Conservation (phyloP, 2,797 vertebrate species). For the Sebastiscus tertius region DNA sequence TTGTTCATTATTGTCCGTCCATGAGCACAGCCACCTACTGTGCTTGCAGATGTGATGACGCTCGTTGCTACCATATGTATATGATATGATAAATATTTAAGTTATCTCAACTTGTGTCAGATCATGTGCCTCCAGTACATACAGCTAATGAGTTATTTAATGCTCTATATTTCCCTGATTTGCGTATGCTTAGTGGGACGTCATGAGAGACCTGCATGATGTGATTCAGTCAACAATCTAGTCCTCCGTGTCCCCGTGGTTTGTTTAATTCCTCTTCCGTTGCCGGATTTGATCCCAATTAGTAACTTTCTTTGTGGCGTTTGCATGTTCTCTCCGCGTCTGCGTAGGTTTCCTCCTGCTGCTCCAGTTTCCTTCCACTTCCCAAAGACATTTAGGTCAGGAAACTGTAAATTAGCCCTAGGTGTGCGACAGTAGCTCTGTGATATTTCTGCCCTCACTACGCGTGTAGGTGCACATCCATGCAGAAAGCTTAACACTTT, state of each 20-base stretch:
- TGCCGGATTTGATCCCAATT: background rate
- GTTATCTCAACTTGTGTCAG: background rate
- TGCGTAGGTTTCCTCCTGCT: background rate
- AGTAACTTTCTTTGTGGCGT: background rate
- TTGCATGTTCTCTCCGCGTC: background rate
- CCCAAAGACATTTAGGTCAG: slow-evolving; percentile 10
- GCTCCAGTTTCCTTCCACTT: slow-evolving; percentile 12
- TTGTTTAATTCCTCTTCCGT: background rate
- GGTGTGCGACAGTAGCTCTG: background rate
- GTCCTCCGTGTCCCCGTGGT: background rate
- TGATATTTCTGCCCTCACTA: background rate
- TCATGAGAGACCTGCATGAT: background rate
- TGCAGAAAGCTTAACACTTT: background rate
- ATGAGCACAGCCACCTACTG: background rate
- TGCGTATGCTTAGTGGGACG: background rate
- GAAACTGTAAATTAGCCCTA: background rate
- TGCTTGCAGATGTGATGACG: background rate
- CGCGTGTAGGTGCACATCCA: background rate
- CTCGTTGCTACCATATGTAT: background rate
- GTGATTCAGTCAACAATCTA: background rate
- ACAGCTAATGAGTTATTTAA: background rate
- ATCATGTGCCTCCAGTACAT: background rate
- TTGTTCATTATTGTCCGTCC: background rate
- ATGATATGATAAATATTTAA: background rate
- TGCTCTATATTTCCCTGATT: background rate